Evolutionary conservation across 2,797 vertebrate species (phyloP).

Genomic region (Dendrocincla fuliginosa): DNA sequence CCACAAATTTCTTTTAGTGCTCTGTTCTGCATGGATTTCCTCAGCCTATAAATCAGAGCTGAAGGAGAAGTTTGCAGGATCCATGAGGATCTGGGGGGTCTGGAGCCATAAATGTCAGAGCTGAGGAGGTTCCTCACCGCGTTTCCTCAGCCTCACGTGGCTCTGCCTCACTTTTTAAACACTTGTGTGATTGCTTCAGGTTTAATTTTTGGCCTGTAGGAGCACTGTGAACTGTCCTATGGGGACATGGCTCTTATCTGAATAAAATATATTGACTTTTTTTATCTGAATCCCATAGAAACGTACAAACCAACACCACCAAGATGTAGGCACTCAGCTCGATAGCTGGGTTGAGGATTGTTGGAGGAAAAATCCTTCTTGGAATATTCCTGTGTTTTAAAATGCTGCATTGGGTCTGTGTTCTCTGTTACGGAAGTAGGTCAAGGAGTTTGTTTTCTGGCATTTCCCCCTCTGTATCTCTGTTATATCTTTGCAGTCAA

Average conservation of each 20-base stretch:
- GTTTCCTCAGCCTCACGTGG: neutral
- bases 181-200: neutral
- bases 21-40: conserved; percentile 40
- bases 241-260: neutral
- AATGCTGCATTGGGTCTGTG: neutral
- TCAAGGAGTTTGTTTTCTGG: neutral
- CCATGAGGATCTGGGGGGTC: neutral
- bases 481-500: neutral
- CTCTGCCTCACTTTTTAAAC: neutral
- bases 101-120: neutral
- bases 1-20: conserved; percentile 11
- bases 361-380: neutral
- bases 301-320: fast-evolving
- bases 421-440: neutral
- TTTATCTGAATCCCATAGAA: neutral
- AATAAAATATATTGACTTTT: neutral
- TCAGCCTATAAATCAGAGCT: conserved; percentile 45
- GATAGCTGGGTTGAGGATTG: neutral
- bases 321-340: neutral
- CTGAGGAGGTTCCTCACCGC: neutral
- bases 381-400: neutral
- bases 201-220: neutral
- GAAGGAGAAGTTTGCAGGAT: neutral
- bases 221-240: neutral
- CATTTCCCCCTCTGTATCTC: neutral